Percentiles rank a stretch among this genome's conserved stretches.
These are phyloP conservation scores for Nyctalus aviator DNA, from an alignment of 2,797 vertebrate genomes.

Conservation along the genomic window DNA sequence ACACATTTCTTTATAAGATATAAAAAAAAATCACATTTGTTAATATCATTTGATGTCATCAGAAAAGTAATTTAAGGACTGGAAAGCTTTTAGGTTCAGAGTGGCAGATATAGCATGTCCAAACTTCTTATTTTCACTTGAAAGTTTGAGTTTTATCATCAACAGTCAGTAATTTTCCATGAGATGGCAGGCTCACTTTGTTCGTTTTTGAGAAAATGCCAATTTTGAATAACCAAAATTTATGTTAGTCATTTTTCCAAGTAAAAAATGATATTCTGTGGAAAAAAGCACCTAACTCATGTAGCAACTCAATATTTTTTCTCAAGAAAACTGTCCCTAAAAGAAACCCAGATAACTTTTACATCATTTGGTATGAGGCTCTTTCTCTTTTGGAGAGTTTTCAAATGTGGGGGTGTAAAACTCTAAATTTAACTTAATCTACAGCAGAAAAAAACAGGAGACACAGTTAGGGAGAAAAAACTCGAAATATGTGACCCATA, in stretches of 20 bases:
- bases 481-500: constrained; percentile 45
- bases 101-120: constrained; percentile 17
- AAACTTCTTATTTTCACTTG: constrained; percentile 20
- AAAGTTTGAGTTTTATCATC: constrained; percentile 21
- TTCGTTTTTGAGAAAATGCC: constrained; percentile 51
- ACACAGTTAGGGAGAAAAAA: constrained; percentile 33
- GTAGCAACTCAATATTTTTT: constrained; percentile 15
- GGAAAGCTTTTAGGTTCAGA: not conserved
- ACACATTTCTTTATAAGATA: constrained; percentile 15
- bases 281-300: not conserved
- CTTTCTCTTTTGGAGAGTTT: constrained; percentile 25
- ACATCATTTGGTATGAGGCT: not conserved
- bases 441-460: constrained; percentile 31
- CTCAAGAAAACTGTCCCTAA: not conserved
- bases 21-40: not conserved
- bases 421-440: constrained; percentile 31
- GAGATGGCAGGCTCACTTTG: not conserved
- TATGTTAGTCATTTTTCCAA: constrained; percentile 3
- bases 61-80: constrained; percentile 15
- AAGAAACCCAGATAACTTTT: not conserved
- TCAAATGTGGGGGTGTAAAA: constrained; percentile 47
- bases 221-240: not conserved
- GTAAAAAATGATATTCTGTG: constrained; percentile 23
- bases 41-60: constrained; percentile 25
- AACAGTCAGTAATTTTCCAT: not conserved